These are phyloP conservation scores for Uria aalge DNA, from an alignment of 2,113 vertebrate genomes.

Conservation along the genomic window DNA sequence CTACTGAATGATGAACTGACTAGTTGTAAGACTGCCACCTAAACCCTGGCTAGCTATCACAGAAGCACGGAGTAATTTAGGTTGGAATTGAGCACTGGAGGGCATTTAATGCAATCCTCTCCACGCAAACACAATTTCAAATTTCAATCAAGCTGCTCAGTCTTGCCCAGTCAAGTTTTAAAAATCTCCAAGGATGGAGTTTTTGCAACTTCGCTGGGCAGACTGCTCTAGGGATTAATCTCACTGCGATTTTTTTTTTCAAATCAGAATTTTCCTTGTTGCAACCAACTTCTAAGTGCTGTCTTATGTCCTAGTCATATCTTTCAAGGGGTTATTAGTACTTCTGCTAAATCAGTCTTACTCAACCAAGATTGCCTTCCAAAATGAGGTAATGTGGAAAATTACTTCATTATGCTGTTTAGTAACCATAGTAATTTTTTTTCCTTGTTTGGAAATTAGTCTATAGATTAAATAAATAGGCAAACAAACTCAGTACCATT, in stretches of 20 bases:
- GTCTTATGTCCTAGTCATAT: not conserved
- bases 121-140: not conserved
- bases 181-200: not conserved
- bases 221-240: not conserved
- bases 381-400: not conserved
- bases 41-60: not conserved
- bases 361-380: not conserved
- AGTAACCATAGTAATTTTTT: not conserved
- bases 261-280: not conserved
- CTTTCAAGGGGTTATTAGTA: not conserved
- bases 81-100: not conserved
- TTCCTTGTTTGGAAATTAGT: not conserved
- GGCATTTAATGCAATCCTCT: not conserved
- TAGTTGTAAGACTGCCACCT: not conserved
- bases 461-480: not conserved
- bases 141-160: not conserved
- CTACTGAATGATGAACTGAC: not conserved
- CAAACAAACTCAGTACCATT: not conserved
- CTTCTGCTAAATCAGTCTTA: not conserved
- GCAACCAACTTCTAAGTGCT: not conserved
- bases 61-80: not conserved
- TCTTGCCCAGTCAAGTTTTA: not conserved
- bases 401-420: not conserved
- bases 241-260: not conserved
- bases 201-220: not conserved